A percentile compares a stretch with the other conserved stretches of the same genome.
Evolutionary conservation across 2,113 vertebrate species (phyloP).

Genomic region (Archocentrus centrarchus): DNA sequence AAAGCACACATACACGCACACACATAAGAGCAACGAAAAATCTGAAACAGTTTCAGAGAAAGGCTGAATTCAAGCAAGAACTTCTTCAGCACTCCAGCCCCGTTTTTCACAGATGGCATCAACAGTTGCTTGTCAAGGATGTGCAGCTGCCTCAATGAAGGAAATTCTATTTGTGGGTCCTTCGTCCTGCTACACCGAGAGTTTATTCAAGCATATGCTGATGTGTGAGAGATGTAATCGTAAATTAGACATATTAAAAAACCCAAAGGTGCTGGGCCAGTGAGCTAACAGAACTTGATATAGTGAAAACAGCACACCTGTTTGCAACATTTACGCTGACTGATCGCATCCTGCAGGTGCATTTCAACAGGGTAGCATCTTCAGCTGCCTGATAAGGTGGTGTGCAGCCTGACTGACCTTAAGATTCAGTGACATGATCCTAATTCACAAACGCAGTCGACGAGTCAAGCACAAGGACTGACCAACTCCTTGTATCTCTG

Average conservation of each 20-base stretch:
- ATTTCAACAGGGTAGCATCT: conserved; percentile 22
- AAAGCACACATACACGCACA: not conserved
- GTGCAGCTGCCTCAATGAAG: conserved; percentile 56
- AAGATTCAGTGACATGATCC: conserved; percentile 23
- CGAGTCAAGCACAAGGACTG: conserved; percentile 8
- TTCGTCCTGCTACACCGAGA: conserved; percentile 16
- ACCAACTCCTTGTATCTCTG: not conserved
- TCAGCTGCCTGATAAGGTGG: not conserved
- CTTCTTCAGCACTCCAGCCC: conserved; percentile 24
- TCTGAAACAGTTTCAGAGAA: conserved; percentile 29
- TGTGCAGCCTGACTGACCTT: not conserved
- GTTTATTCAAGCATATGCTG: conserved; percentile 13
- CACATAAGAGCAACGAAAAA: not conserved
- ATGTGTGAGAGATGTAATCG: conserved; percentile 3
- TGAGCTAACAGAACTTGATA: not conserved
- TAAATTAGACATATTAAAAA: not conserved
- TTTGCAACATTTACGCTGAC: conserved; percentile 15
- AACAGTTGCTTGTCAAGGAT: conserved; percentile 70
- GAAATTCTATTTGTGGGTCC: conserved; percentile 19
- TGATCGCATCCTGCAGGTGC: conserved; percentile 24
- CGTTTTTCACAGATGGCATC: conserved; percentile 66
- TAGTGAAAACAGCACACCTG: conserved; percentile 18
- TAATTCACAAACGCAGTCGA: not conserved
- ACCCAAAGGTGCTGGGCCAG: not conserved
- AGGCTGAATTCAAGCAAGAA: conserved; percentile 45